Evolutionary conservation across 1,140 invertebrate species (phyloP), one percentile per base, ranked within the genome.

Genomic region (Anastatus disparis): DNA sequence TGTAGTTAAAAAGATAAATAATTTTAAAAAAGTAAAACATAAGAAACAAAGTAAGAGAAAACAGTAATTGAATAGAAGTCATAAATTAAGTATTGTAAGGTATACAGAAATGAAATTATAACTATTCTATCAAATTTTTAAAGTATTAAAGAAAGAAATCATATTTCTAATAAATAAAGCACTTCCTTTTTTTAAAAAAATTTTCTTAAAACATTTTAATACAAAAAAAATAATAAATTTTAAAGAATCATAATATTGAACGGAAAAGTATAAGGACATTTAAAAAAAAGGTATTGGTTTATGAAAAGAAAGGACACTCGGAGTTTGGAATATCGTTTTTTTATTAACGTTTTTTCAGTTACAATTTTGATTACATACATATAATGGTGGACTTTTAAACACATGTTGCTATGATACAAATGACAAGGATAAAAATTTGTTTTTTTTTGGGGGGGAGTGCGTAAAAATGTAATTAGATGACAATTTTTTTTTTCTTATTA

Each of bases 351-450:
- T 84, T 81, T 84, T 70, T 84, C 81, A 81, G 82, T 85, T 85
- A 85, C 84, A 85, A 84, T 85, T 85, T 84, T 84, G 83, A 85
- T 85, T 85, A 85, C 82, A 85, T 85, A 85, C 82, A 85, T 83
- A 85, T 85, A 85, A 85, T 85, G 76, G 81, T 82, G 79, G 80
- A 84, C 81, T 81, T 81, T 82, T 83, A 82, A 84, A 83, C 81
- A 83, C 81, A 84, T 84, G 79, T 81, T 75, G 81, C 82, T 84
- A 85, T 84, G 72, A 84, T 85, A 85, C 82, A 84, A 84, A 82
- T 84, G 82, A 85, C 80, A 82, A 84, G 82, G 83, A 84, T 85
- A 83, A 84, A 84, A 85, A 84, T 82, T 85, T 81, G 61, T 71
- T 71, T 71, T 76, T 79, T 35, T 35, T 10, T 6, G 10, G 10